Evolutionary conservation across 2,113 vertebrate genomes (phyloP), one percentile per base, ranked within the genome.

Genomic region (Tor tambroides): DNA sequence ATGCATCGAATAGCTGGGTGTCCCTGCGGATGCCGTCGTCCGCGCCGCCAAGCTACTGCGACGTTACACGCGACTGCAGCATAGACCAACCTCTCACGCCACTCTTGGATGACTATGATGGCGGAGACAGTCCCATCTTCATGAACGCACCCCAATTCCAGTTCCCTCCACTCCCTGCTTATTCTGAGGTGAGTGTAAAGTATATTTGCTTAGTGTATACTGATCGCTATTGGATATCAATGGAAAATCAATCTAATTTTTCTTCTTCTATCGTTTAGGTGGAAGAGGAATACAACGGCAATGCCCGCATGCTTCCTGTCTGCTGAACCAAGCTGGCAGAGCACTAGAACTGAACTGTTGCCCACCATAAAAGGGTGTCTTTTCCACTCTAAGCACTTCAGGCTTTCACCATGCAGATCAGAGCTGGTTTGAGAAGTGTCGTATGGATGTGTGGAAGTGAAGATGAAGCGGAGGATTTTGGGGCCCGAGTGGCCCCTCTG

Each of bases 1-100:
- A 91, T 0, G 91, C 96, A 21, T 95, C 94, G 0, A 96, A 96
- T 94, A 99, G 98, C 89, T 99, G 98, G 98, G 94, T 98, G 80
- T 97, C 98, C 5, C 91, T 99, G 6, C 95, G 96, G 87, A 94
- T 98, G 90, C 97, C 98, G 0, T 80, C 86, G 0, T 5, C 92
- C 65, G 95, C 96, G 0, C 97, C 97, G 0, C 96, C 98, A 0
- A 98, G 97, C 89, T 99, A 99, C 82, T 90, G 96, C 76, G 97
- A 98, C 80, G 90, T 98, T 0, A 93, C 93, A 0, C 96, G 96
- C 3, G 96, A 97, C 86, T 95, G 95, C 88, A 89, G 95, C 0
- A 86, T 99, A 43, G 98, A 99, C 46, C 97, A 97, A 85, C 98
- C 97, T 2, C 97, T 97, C 91, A 96, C 97, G 0, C 98, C 97